A percentile compares a stretch with the other conserved stretches of the same genome.
phyloP scores from a whole-genome alignment of 2,888 invertebrate genomes.

The Orchestes rusci region DNA sequence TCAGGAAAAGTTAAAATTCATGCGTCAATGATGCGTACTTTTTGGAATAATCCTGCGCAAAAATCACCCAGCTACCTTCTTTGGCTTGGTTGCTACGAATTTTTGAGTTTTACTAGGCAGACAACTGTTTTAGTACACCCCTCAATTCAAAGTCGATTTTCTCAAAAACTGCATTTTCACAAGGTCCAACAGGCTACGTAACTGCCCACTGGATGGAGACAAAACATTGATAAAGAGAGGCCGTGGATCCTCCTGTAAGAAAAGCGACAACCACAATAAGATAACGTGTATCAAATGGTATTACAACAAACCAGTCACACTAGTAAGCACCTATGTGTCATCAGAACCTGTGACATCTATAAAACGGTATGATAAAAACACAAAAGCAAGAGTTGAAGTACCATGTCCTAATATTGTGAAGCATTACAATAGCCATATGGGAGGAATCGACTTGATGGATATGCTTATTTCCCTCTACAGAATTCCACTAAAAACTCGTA shows the following conservation, averaged over 20 bases:
- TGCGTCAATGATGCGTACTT: too few relatives aligned
- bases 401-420: background rate
- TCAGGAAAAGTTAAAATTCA: too few relatives aligned
- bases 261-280: background rate
- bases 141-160: too few relatives aligned
- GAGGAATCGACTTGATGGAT: background rate
- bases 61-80: too few relatives aligned
- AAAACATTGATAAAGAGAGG: background rate
- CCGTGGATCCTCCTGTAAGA: background rate
- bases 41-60: too few relatives aligned
- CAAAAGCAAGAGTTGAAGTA: background rate
- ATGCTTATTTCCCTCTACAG: background rate
- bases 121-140: too few relatives aligned
- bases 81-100: too few relatives aligned
- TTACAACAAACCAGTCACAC: background rate
- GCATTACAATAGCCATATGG: background rate
- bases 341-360: background rate
- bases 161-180: too few relatives aligned
- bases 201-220: background rate
- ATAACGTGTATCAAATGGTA: background rate
- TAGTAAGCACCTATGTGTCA: background rate
- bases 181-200: background rate
- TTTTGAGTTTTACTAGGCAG: too few relatives aligned
- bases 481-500: background rate
- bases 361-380: background rate